Conservation (phyloP, 2,113 vertebrate species). For the Murina feae region DNA sequence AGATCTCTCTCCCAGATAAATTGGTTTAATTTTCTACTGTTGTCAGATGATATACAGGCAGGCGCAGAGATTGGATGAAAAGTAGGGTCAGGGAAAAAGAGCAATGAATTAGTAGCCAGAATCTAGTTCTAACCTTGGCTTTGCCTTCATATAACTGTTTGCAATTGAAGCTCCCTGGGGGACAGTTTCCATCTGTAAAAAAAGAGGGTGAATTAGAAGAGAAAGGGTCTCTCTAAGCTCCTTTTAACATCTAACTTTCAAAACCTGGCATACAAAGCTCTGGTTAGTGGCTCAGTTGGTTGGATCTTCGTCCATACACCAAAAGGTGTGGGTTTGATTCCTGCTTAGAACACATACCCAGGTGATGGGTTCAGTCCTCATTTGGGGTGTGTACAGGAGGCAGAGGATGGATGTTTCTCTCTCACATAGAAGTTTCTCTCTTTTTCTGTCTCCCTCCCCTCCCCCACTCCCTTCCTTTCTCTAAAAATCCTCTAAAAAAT, state of each 20-base stretch:
- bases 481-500: background rate
- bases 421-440: background rate
- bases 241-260: background rate
- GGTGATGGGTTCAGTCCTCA: background rate
- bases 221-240: background rate
- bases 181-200: background rate
- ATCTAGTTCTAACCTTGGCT: background rate
- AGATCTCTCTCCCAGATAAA: background rate
- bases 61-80: background rate
- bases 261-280: background rate
- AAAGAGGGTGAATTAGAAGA: background rate
- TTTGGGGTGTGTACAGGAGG: no score
- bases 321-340: background rate
- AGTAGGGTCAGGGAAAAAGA: background rate
- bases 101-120: background rate
- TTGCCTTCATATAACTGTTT: background rate
- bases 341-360: background rate
- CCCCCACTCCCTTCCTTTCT: background rate
- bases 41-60: background rate
- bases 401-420: background rate
- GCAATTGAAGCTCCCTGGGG: background rate
- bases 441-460: fast-evolving
- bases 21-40: background rate
- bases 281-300: background rate
- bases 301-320: background rate